Conservation (phyloP, 2,888 invertebrate genomes). For the Conistra vaccinii region DNA sequence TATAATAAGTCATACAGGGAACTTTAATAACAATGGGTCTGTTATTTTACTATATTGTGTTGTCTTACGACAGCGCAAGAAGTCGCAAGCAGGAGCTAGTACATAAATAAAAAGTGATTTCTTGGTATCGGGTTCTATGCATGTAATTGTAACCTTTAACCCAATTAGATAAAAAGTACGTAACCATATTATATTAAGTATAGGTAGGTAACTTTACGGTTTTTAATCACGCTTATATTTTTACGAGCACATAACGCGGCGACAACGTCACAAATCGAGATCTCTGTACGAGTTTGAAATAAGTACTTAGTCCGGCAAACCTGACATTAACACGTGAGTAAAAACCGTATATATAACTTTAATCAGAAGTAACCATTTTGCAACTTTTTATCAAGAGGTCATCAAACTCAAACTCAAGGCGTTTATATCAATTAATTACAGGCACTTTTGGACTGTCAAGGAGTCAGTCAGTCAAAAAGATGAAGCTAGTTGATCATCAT, state of each 20-base stretch:
- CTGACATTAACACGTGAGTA: background rate
- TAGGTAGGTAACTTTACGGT: background rate
- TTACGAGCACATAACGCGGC: slow-evolving; percentile 5
- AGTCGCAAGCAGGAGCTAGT: background rate
- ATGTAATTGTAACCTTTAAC: slow-evolving; percentile 1
- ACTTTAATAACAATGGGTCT: too few relatives aligned
- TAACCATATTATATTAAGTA: background rate
- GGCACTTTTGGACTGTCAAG: background rate
- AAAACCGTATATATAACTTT: background rate
- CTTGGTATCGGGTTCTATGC: background rate
- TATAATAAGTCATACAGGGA: too few relatives aligned
- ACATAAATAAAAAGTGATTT: background rate
- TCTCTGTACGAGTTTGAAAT: background rate
- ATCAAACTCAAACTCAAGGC: background rate
- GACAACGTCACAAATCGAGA: background rate
- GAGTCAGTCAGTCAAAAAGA: background rate
- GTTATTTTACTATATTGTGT: too few relatives aligned
- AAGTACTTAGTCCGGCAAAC: background rate
- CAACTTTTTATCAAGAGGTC: background rate
- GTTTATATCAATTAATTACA: background rate
- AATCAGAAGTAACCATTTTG: background rate
- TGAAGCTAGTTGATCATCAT: background rate
- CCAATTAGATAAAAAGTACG: background rate
- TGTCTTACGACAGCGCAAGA: too few relatives aligned
- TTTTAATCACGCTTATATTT: background rate